These are phyloP conservation scores for Lontra canadensis DNA, from an alignment of 2,113 vertebrate genomes.

Conservation along the genomic window DNA sequence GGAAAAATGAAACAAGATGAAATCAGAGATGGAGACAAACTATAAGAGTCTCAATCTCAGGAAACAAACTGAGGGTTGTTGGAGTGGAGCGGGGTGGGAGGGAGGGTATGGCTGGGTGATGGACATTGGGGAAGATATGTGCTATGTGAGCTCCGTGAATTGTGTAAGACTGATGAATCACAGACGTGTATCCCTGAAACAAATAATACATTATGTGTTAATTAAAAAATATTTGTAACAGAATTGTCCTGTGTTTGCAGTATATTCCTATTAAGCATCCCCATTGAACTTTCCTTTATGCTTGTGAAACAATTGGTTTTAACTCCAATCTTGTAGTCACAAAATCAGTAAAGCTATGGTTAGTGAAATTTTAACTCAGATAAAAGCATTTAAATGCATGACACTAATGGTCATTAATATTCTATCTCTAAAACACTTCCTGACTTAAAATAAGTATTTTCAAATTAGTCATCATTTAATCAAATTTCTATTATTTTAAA, in stretches of 20 bases:
- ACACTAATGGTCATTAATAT: constrained; percentile 54
- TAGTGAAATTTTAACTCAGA: constrained; percentile 59
- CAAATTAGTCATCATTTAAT: constrained; percentile 19
- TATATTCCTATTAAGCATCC: constrained; percentile 50
- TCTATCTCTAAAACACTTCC: background rate
- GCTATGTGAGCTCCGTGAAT: too few species aligned
- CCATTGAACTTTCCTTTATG: constrained; percentile 13
- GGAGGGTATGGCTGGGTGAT: too few species aligned
- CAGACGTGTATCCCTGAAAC: too few species aligned
- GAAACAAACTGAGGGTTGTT: too few species aligned
- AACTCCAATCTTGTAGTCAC: background rate
- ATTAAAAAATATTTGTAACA: too few species aligned
- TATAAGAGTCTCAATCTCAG: too few species aligned
- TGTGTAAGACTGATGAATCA: too few species aligned
- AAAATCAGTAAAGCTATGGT: constrained; percentile 45
- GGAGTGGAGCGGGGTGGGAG: too few species aligned
- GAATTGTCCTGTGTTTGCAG: constrained; percentile 4
- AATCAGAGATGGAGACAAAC: too few species aligned
- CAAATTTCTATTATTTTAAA: background rate
- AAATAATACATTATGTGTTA: too few species aligned
- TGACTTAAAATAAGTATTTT: constrained; percentile 37
- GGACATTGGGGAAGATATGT: too few species aligned
- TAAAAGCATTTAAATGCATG: constrained; percentile 62
- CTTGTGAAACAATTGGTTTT: constrained; percentile 51
- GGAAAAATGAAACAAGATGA: too few species aligned